These are phyloP conservation scores for Enoplosus armatus DNA, from an alignment of 2,797 vertebrate species.

Conservation along the genomic window DNA sequence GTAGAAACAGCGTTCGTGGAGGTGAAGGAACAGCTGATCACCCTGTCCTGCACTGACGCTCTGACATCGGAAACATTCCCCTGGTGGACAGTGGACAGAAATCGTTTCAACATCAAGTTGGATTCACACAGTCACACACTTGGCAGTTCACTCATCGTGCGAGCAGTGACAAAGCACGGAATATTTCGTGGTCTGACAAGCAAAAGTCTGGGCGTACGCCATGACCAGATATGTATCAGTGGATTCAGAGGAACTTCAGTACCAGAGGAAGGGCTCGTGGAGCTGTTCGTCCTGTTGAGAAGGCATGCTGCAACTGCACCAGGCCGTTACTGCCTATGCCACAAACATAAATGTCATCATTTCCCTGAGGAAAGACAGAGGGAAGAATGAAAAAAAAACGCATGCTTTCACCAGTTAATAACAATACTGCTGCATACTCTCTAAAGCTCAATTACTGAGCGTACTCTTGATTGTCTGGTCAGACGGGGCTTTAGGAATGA, in stretches of 20 bases:
- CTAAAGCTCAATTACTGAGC: no score
- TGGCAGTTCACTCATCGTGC: neutral
- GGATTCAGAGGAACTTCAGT: neutral
- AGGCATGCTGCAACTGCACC: conserved; percentile 77
- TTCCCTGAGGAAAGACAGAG: conserved; percentile 76
- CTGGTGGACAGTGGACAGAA: conserved; percentile 65
- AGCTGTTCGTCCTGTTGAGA: conserved; percentile 63
- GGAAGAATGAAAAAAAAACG: neutral
- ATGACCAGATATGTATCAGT: fast-evolving
- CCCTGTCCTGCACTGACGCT: conserved; percentile 56
- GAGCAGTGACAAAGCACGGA: neutral
- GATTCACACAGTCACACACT: neutral
- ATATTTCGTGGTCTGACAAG: neutral
- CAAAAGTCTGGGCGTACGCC: neutral
- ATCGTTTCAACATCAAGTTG: neutral
- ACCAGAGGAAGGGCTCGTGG: conserved; percentile 77
- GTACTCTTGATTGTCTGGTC: neutral
- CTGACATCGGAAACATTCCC: conserved; percentile 73
- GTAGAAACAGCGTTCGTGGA: conserved; percentile 80
- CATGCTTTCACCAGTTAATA: neutral
- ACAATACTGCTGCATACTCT: neutral
- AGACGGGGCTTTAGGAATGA: neutral
- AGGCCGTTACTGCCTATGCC: conserved; percentile 37
- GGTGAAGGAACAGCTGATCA: conserved; percentile 85
- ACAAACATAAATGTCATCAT: conserved; percentile 89